Conservation (phyloP, 2,888 invertebrate species). For the Strigamia maritima region DNA sequence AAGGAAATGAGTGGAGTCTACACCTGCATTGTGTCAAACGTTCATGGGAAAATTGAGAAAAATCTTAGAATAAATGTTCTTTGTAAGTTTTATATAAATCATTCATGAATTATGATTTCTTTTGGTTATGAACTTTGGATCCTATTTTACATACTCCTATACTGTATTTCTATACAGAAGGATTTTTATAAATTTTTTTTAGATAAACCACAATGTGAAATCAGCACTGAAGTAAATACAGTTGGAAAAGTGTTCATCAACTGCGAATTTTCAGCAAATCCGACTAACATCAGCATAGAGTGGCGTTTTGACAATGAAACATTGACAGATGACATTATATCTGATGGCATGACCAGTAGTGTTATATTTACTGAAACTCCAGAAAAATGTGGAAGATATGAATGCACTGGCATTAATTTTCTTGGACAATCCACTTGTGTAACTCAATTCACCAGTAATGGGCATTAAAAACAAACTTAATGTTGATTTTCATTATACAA, state of each 20-base stretch:
- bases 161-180: too few species aligned
- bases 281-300: neutral
- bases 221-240: neutral
- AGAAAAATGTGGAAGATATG: neutral
- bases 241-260: slow-evolving; percentile 3
- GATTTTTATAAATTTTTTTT: neutral
- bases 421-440: neutral
- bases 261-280: neutral
- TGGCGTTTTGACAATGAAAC: neutral
- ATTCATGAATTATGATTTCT: too few species aligned
- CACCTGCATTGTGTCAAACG: neutral
- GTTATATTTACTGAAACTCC: neutral
- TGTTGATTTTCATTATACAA: too few species aligned
- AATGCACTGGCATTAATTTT: neutral
- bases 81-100: neutral
- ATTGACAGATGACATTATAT: neutral
- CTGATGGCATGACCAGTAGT: neutral
- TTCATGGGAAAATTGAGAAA: neutral
- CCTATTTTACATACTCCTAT: too few species aligned
- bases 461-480: too few species aligned
- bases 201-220: slow-evolving; percentile 13
- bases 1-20: neutral
- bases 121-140: too few species aligned
- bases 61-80: neutral
- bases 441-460: neutral